Percentiles rank a stretch among this genome's conserved stretches.
These are phyloP conservation scores for Antheraea assamensis DNA, from an alignment of 2,888 invertebrate species.

Conservation along the genomic window DNA sequence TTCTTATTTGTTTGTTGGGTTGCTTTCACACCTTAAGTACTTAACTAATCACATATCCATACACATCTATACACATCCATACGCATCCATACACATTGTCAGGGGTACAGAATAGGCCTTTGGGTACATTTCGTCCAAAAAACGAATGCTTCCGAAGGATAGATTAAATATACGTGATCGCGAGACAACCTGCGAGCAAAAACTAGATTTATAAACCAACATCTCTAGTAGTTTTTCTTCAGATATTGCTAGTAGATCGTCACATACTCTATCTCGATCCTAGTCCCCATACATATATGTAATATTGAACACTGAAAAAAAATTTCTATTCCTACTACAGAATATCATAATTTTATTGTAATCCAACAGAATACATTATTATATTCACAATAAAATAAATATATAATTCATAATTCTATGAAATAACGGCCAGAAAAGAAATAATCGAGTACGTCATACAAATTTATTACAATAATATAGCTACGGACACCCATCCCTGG, in stretches of 20 bases:
- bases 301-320: neutral
- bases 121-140: too few species aligned
- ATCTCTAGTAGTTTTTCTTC: neutral
- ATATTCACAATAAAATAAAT: too few species aligned
- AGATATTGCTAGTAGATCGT: neutral
- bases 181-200: too few species aligned
- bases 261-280: neutral
- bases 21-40: too few species aligned
- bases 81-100: too few species aligned
- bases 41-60: too few species aligned
- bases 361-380: neutral
- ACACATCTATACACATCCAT: too few species aligned
- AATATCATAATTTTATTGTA: neutral
- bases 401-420: neutral
- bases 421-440: neutral
- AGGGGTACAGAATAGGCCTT: too few species aligned
- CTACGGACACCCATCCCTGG: neutral
- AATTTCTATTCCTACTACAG: neutral
- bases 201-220: too few species aligned
- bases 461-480: neutral
- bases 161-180: too few species aligned
- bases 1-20: too few species aligned
- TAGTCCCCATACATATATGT: neutral
- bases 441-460: neutral
- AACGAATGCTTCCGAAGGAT: too few species aligned